These are phyloP conservation scores for Sandelia bainsii DNA, from an alignment of 2,797 vertebrate species.

Conservation along the genomic window DNA sequence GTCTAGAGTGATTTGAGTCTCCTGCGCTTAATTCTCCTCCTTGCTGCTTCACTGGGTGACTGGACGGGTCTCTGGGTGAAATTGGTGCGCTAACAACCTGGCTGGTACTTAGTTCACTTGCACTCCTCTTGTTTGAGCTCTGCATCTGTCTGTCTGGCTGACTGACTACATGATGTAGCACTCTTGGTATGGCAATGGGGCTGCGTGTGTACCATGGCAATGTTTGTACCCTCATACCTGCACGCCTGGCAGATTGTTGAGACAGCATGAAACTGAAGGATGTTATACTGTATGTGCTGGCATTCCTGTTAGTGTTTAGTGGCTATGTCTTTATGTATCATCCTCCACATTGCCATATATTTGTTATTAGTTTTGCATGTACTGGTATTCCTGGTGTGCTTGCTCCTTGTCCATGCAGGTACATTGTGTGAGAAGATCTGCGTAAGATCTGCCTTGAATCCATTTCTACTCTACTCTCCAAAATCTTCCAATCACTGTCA, in stretches of 20 bases:
- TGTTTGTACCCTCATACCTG: slow-evolving; percentile 36
- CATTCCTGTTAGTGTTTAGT: slow-evolving; percentile 15
- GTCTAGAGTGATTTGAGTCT: slow-evolving; percentile 8
- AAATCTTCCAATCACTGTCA: slow-evolving; percentile 36
- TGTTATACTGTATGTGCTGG: neutral
- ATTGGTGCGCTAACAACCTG: slow-evolving; percentile 22
- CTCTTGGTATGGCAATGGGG: slow-evolving; percentile 17
- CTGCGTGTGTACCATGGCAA: slow-evolving; percentile 48
- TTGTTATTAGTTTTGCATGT: slow-evolving; percentile 45
- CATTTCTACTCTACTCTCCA: slow-evolving; percentile 20
- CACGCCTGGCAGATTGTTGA: slow-evolving; percentile 35
- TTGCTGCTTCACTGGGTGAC: slow-evolving; percentile 11
- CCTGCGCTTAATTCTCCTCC: neutral
- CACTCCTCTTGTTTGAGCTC: slow-evolving; percentile 16
- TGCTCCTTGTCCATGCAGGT: slow-evolving; percentile 31
- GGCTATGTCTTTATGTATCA: slow-evolving; percentile 11
- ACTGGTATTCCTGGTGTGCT: slow-evolving; percentile 27
- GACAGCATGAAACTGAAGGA: slow-evolving; percentile 12
- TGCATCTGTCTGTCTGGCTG: slow-evolving; percentile 5
- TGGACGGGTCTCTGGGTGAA: neutral
- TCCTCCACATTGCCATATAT: slow-evolving; percentile 25
- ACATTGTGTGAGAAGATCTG: slow-evolving; percentile 39
- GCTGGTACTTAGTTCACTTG: slow-evolving; percentile 13
- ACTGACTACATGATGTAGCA: slow-evolving; percentile 24
- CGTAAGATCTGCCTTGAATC: slow-evolving; percentile 54